Percentiles rank a stretch among this genome's conserved stretches.
These are phyloP conservation scores for Protomyctophum bolini DNA, from an alignment of 2,113 vertebrate species.

Conservation along the genomic window DNA sequence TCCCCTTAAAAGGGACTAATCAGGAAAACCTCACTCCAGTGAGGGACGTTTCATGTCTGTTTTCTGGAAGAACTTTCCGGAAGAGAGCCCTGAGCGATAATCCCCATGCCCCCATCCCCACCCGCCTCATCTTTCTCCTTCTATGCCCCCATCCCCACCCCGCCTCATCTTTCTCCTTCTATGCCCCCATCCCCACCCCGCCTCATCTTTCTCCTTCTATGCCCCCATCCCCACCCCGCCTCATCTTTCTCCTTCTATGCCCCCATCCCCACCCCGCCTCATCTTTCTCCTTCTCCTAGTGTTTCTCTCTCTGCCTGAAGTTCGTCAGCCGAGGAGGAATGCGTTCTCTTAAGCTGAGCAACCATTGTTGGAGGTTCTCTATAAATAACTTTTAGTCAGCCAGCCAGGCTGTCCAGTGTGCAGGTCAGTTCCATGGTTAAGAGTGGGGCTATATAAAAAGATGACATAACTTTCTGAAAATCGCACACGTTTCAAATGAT, in stretches of 20 bases:
- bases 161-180: neutral
- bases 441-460: neutral
- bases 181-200: neutral
- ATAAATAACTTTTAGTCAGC: conserved; percentile 59
- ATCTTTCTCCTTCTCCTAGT: neutral
- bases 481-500: neutral
- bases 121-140: neutral
- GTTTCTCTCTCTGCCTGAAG: conserved; percentile 16
- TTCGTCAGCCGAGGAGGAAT: conserved; percentile 56
- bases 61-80: conserved; percentile 41
- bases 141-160: neutral
- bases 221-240: neutral
- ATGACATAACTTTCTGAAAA: neutral
- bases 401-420: conserved; percentile 33
- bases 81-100: conserved; percentile 25
- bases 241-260: neutral
- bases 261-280: neutral
- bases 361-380: conserved; percentile 46
- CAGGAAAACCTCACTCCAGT: conserved; percentile 4
- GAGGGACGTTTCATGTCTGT: conserved; percentile 7
- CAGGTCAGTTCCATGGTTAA: neutral
- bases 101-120: conserved; percentile 1
- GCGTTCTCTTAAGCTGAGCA: conserved; percentile 27
- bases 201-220: neutral
- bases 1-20: conserved; percentile 52